These are phyloP conservation scores for Balaenoptera acutorostrata DNA, from an alignment of 2,113 vertebrate genomes.

Conservation along the genomic window DNA sequence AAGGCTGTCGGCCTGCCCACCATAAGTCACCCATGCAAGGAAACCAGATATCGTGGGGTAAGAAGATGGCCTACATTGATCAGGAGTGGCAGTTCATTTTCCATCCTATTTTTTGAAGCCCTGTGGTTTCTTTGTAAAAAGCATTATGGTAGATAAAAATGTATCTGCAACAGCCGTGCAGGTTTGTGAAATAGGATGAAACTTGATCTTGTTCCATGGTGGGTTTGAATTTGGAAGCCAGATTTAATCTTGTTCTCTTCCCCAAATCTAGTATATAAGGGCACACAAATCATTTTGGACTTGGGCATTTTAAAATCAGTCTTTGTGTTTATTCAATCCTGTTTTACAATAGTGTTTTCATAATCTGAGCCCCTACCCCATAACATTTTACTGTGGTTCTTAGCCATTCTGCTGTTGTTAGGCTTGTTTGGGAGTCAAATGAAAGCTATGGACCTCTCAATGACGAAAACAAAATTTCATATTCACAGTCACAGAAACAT, in stretches of 20 bases:
- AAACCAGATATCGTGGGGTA: neutral
- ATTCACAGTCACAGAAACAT: neutral
- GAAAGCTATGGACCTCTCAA: neutral
- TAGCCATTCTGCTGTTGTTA: neutral
- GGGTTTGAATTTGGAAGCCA: neutral
- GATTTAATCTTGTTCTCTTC: neutral
- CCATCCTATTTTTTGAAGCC: neutral
- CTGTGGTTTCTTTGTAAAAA: neutral
- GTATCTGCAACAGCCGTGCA: neutral
- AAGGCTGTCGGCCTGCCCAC: neutral
- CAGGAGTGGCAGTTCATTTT: neutral
- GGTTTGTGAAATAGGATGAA: neutral
- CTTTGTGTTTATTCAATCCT: neutral
- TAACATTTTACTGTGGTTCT: neutral
- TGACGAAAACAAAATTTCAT: neutral
- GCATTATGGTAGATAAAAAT: neutral
- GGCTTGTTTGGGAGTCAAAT: neutral
- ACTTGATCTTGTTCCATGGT: neutral
- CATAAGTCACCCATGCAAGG: neutral
- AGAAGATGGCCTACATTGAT: rapidly evolving
- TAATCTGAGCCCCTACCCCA: neutral
- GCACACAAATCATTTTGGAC: neutral
- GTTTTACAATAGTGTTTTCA: neutral
- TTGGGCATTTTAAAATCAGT: neutral
- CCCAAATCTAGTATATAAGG: neutral